These are phyloP conservation scores for Eriocheir sinensis DNA, from an alignment of 1,140 invertebrate genomes.

Conservation along the genomic window DNA sequence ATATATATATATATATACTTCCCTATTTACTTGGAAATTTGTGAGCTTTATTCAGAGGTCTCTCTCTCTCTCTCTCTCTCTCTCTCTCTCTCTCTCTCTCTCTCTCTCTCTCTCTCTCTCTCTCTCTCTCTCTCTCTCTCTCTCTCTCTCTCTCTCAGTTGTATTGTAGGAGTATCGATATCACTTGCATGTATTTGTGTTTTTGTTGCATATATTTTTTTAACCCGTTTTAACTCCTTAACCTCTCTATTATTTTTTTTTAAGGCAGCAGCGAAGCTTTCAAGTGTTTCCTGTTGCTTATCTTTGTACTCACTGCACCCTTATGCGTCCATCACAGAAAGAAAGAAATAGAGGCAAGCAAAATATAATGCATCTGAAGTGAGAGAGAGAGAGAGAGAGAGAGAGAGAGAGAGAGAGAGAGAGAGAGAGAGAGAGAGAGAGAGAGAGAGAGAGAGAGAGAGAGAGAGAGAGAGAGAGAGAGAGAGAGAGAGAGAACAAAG, in stretches of 20 bases:
- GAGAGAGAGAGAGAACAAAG: too few species aligned
- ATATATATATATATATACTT: too few species aligned
- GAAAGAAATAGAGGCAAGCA: too few species aligned
- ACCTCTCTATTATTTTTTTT: background rate
- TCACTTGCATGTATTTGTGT: background rate
- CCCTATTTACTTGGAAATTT: too few species aligned
- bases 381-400: background rate
- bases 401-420: constrained; percentile 1
- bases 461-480: too few species aligned
- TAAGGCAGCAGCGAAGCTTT: too few species aligned
- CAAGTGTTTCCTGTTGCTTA: background rate
- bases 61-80: constrained; percentile 6
- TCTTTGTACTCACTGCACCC: background rate
- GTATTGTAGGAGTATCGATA: background rate
- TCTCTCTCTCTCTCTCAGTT: background rate
- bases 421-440: constrained; percentile 22
- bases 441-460: background rate
- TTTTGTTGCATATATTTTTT: background rate
- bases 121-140: background rate
- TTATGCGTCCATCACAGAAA: background rate
- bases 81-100: background rate
- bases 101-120: background rate
- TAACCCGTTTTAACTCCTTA: background rate
- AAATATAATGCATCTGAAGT: too few species aligned
- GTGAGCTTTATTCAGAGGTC: too few species aligned